A percentile compares a stretch with the other conserved stretches of the same genome.
These are phyloP conservation scores for Hydrolagus colliei DNA, from an alignment of 2,797 vertebrate species.

Conservation along the genomic window DNA sequence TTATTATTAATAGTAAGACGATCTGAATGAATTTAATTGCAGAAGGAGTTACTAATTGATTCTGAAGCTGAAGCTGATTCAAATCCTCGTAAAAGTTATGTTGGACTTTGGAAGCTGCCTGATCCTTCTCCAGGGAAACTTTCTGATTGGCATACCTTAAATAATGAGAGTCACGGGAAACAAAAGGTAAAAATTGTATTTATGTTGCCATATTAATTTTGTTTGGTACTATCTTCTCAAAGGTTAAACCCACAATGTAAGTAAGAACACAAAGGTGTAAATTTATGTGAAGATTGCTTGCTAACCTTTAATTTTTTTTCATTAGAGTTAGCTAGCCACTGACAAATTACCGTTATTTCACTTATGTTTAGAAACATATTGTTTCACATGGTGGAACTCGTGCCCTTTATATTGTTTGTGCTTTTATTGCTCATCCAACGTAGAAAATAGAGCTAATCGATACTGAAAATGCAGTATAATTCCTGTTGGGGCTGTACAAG, in stretches of 20 bases:
- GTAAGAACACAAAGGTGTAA: not conserved
- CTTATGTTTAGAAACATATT: not conserved
- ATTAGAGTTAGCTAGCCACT: not conserved
- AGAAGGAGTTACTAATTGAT: conserved; percentile 27
- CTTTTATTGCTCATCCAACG: too few species aligned
- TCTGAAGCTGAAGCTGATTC: conserved; percentile 30
- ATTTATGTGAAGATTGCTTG: too few species aligned
- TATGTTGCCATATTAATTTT: not conserved
- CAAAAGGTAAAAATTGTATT: conserved; percentile 15
- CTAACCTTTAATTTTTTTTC: not conserved
- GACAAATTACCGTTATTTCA: not conserved
- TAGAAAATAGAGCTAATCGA: too few species aligned
- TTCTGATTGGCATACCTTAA: conserved; percentile 29
- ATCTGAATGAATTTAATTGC: conserved; percentile 25
- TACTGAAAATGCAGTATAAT: too few species aligned
- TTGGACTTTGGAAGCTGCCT: conserved; percentile 26
- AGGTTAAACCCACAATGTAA: not conserved
- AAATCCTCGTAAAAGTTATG: conserved; percentile 29
- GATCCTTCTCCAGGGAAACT: conserved; percentile 3
- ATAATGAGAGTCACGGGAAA: conserved; percentile 1
- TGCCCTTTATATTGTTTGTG: too few species aligned
- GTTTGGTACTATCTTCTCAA: not conserved
- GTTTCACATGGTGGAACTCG: too few species aligned
- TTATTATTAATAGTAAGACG: not conserved
- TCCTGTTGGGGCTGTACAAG: too few species aligned